These are phyloP conservation scores for Willowsia nigromaculata DNA, from an alignment of 2,888 invertebrate species.

Conservation along the genomic window DNA sequence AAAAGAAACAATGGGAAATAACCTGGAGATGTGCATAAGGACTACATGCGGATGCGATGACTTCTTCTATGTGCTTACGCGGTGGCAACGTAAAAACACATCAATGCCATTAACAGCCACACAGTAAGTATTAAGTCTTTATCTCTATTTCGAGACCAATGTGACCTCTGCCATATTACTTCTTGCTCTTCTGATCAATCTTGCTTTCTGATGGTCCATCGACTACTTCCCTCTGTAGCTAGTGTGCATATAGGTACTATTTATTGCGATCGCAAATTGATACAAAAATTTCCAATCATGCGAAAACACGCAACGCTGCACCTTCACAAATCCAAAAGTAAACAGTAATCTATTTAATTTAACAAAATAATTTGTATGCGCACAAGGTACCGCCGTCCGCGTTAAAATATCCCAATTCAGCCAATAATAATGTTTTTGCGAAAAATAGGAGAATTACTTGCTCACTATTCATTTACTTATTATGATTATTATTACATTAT, in stretches of 20 bases:
- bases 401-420: constrained; percentile 20
- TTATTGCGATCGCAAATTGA: too few species aligned
- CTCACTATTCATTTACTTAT: constrained; percentile 1
- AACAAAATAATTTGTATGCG: constrained; percentile 32
- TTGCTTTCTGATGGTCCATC: neutral
- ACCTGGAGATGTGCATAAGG: neutral
- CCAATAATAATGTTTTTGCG: neutral
- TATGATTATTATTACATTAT: constrained; percentile 2
- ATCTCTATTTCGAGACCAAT: constrained; percentile 26
- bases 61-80: neutral
- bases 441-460: neutral
- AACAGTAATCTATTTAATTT: constrained; percentile 5
- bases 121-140: constrained; percentile 7
- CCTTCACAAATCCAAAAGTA: neutral
- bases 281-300: constrained; percentile 18
- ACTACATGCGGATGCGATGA: neutral
- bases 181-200: neutral
- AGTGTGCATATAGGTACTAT: neutral
- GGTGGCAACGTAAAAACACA: neutral
- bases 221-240: neutral
- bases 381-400: constrained; percentile 16
- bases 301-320: neutral
- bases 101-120: constrained; percentile 23
- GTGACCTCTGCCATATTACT: constrained; percentile 18
- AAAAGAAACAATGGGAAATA: constrained; percentile 32